Percentiles rank a stretch among this genome's conserved stretches.
These are phyloP conservation scores for Pelecanoides urinatrix DNA, from an alignment of 2,113 vertebrate genomes.

Conservation along the genomic window DNA sequence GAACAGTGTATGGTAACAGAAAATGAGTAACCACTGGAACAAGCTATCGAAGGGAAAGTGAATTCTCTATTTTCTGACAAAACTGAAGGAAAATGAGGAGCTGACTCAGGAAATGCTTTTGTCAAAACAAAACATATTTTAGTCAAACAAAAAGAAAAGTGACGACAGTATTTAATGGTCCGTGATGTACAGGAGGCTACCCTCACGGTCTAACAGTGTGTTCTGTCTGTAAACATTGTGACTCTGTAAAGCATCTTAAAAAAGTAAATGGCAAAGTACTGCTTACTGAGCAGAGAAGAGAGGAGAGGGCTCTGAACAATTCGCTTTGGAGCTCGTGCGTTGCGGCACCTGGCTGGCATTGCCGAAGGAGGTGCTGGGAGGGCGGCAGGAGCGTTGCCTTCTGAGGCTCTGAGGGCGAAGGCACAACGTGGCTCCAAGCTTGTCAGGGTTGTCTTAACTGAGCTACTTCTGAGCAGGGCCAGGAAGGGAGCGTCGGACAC, in stretches of 20 bases:
- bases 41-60: neutral
- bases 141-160: neutral
- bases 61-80: neutral
- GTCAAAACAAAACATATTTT: neutral
- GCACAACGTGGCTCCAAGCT: neutral
- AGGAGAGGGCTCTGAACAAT: neutral
- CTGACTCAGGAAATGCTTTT: neutral
- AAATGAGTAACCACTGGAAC: neutral
- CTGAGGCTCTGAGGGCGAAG: neutral
- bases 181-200: neutral
- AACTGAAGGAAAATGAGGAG: neutral
- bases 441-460: neutral
- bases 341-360: neutral
- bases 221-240: neutral
- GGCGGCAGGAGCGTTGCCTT: neutral
- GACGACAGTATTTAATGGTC: neutral
- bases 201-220: fast-evolving
- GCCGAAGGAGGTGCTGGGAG: neutral
- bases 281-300: neutral
- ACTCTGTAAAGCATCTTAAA: neutral
- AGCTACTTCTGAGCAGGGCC: neutral
- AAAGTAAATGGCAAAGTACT: neutral
- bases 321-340: fast-evolving
- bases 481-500: fast-evolving
- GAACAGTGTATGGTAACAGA: neutral